phyloP scores from a whole-genome alignment of 2,888 invertebrate species.

The Dryocosmus kuriphilus region DNA sequence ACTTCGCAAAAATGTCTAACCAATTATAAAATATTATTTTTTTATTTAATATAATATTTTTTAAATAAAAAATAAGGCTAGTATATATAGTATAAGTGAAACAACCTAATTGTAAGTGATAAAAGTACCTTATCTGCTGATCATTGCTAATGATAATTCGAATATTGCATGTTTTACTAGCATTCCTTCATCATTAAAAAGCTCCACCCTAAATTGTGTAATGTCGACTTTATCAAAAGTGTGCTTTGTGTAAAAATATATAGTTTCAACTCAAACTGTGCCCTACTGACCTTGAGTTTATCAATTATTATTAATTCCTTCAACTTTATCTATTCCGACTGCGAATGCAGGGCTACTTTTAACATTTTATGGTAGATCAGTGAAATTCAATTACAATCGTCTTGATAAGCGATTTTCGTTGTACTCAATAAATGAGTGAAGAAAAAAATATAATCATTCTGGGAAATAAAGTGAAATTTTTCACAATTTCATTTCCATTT shows the following conservation, averaged over 20 bases:
- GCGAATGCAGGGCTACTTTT: background rate
- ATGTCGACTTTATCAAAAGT: background rate
- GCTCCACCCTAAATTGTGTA: background rate
- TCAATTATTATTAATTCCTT: background rate
- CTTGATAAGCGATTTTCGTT: too few species aligned
- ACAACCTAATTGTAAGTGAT: background rate
- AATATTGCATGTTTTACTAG: constrained; percentile 2
- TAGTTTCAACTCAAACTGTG: background rate
- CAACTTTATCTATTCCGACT: background rate
- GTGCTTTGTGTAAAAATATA: background rate
- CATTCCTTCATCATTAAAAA: background rate
- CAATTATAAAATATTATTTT: too few species aligned
- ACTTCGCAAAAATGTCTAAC: too few species aligned
- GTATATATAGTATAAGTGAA: too few species aligned
- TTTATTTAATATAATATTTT: too few species aligned
- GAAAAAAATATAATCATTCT: too few species aligned
- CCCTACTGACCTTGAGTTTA: too few species aligned
- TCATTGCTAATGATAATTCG: background rate
- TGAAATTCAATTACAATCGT: background rate
- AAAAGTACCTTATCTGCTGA: background rate
- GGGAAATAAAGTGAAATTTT: too few species aligned
- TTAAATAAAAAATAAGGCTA: too few species aligned
- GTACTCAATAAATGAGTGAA: too few species aligned
- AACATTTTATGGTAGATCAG: background rate
- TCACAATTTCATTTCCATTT: too few species aligned